Evolutionary conservation across 2,113 vertebrate species (phyloP), one percentile per base, ranked within the genome.

Genomic region (Stigmatopora nigra): DNA sequence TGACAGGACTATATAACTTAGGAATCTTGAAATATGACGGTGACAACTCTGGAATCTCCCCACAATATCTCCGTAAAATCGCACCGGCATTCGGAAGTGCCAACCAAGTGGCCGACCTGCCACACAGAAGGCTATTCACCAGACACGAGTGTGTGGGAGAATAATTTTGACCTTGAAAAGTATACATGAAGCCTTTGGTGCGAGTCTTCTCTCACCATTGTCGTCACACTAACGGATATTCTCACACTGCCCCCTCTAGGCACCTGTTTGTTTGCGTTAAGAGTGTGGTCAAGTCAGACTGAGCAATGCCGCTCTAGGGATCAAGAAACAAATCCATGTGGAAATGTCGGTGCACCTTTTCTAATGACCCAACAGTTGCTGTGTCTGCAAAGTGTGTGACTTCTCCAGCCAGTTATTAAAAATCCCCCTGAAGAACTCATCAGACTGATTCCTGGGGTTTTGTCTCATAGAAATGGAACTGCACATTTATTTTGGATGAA

Each of bases 251-350:
- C 70, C 49, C 63, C 36, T 22, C 45, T 61, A 67, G 67, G 71
- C 84, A 87, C 83, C 83, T 87, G 83, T 85, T 75, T 69, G 64
- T 71, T 52, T 69, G 73, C 56, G 83, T 86, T 77, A 80, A 64
- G 61, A 63, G 62, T 46, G 48, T 48, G 49, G 68, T 74, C 69
- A 56, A 56, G 49, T 56, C 53, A 53, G 56, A 63, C 73, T 15
- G 51, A 61, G 63, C 13, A n/a, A 61, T 51, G 15, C 65, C 47
- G 62, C 68, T 69, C 38, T 5, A 11, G 51, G 68, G 72, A 76
- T 73, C 45, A 3, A 16, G 61, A 73, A 74, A 81, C 77, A 53
- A 61, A 45, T 25, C 58, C 49, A 45, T n/a, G 66, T 61, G 73
- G 61, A 76, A 72, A 70, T 61, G 45, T 46, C 20, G 3, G 15